These are phyloP conservation scores for Phrynocephalus forsythii DNA, from an alignment of 2,797 vertebrate species.

Conservation along the genomic window DNA sequence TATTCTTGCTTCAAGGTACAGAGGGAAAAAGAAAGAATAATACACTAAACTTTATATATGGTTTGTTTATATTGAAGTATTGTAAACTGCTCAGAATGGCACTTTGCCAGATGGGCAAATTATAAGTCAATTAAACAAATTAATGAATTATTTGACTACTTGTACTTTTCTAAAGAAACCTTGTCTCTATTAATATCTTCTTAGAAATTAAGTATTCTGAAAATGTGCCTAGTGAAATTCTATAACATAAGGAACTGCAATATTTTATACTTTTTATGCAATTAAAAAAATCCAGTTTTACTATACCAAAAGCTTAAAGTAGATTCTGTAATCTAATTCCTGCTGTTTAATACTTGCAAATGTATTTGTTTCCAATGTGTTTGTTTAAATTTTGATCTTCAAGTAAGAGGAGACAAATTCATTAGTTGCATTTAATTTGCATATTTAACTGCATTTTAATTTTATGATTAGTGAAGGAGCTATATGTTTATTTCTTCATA, in stretches of 20 bases:
- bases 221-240: background rate
- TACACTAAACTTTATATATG: background rate
- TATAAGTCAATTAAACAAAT: too few relatives aligned
- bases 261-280: too few relatives aligned
- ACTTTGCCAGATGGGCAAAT: too few relatives aligned
- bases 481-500: background rate
- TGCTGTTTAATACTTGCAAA: background rate
- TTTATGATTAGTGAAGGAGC: background rate
- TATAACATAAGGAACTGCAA: too few relatives aligned
- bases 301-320: background rate
- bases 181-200: background rate
- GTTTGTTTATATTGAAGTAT: too few relatives aligned
- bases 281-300: background rate
- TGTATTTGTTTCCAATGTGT: background rate
- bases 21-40: background rate
- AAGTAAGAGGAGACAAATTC: background rate
- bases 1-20: background rate
- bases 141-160: background rate
- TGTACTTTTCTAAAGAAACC: background rate
- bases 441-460: background rate
- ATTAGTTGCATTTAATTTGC: background rate
- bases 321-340: background rate
- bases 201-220: constrained; percentile 1
- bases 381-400: background rate
- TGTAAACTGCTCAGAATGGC: too few relatives aligned